phyloP scores from a whole-genome alignment of 2,888 invertebrate species.

The Lottia gigantea region DNA sequence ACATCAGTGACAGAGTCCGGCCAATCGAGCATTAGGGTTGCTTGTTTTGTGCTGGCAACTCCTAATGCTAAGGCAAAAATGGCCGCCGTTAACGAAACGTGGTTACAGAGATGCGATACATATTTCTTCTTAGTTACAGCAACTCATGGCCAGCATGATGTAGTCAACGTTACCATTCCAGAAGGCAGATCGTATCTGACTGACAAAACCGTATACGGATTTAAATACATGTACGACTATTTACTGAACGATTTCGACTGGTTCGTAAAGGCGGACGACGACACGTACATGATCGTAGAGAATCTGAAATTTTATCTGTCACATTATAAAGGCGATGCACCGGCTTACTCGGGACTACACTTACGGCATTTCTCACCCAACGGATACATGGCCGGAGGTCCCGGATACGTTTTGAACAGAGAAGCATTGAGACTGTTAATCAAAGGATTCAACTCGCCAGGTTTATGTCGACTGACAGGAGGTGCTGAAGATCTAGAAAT shows the following conservation, averaged over 20 bases:
- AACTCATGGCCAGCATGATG: neutral
- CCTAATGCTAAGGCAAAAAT: neutral
- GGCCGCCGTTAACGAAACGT: neutral
- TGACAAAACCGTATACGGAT: neutral
- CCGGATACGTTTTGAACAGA: neutral
- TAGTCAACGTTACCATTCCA: neutral
- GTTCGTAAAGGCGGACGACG: conserved; percentile 1
- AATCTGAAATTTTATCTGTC: neutral
- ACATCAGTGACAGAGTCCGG: no score
- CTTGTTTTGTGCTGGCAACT: neutral
- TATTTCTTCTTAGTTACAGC: neutral
- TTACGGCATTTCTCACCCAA: neutral
- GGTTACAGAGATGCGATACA: neutral
- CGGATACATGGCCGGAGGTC: neutral
- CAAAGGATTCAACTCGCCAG: neutral
- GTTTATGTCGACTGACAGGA: neutral
- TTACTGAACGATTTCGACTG: neutral
- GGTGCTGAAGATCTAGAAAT: neutral
- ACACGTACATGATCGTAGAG: conserved; percentile 8
- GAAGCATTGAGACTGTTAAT: neutral
- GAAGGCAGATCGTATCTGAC: neutral
- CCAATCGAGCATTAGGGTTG: neutral
- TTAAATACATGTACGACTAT: neutral
- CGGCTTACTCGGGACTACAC: neutral
- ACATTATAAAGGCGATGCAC: neutral